Conservation (phyloP, 2,888 invertebrate species). For the Bugula neritina region DNA sequence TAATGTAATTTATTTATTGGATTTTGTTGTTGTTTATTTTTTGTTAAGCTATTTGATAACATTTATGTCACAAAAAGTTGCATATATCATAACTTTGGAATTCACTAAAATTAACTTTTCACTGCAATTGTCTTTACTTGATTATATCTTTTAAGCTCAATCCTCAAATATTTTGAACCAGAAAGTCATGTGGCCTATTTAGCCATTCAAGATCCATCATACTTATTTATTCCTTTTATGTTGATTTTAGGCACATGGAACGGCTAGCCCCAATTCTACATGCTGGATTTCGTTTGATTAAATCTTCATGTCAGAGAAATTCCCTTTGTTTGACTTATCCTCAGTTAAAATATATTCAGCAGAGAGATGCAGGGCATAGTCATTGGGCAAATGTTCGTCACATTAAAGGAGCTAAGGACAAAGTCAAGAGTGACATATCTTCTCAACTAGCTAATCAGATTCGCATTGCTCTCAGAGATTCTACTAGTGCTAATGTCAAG, state of each 20-base stretch:
- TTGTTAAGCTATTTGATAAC: no score
- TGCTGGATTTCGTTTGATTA: background rate
- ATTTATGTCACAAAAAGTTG: no score
- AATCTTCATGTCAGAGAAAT: background rate
- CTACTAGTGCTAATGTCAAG: background rate
- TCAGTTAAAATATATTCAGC: background rate
- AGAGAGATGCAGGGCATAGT: background rate
- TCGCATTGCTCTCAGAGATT: background rate
- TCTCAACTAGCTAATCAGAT: background rate
- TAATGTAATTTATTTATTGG: no score
- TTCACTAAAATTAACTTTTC: no score
- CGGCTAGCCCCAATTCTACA: background rate
- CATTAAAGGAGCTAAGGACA: conserved; percentile 20
- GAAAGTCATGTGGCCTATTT: no score
- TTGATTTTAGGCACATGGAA: background rate
- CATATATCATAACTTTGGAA: no score
- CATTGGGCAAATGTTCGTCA: conserved; percentile 23
- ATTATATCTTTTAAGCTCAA: no score
- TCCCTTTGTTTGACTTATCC: background rate
- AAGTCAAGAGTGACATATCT: background rate
- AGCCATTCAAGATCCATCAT: no score
- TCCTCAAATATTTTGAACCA: no score
- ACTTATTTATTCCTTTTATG: no score
- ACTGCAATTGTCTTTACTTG: no score
- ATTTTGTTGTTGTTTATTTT: no score